phyloP scores from a whole-genome alignment of 2,113 vertebrate genomes.

The Anser brachyrhynchus region DNA sequence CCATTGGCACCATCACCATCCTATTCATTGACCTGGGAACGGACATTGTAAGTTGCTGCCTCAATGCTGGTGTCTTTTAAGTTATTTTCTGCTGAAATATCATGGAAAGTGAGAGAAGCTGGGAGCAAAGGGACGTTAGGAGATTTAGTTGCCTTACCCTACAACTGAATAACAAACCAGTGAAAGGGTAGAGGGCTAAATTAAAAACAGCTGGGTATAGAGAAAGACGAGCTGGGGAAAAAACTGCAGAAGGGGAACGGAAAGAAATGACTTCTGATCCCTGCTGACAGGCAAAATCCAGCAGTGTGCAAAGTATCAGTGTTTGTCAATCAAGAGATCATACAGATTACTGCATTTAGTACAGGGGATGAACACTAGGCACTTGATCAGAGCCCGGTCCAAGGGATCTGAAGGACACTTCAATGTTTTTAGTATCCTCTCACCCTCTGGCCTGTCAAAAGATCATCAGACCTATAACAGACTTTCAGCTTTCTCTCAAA shows the following conservation, averaged over 20 bases:
- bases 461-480: neutral
- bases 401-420: neutral
- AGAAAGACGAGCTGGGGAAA: neutral
- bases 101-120: neutral
- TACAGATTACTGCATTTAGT: neutral
- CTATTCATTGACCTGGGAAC: conserved; percentile 85
- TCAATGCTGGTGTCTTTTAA: neutral
- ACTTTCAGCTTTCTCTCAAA: neutral
- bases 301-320: neutral
- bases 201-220: neutral
- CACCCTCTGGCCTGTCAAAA: neutral
- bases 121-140: neutral
- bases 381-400: neutral
- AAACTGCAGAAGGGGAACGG: neutral
- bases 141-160: neutral
- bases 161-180: neutral
- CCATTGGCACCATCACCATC: conserved; percentile 85
- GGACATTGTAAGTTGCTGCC: conserved; percentile 76
- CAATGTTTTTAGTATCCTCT: neutral
- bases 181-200: neutral
- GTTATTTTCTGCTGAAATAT: neutral
- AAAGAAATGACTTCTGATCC: neutral
- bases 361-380: neutral
- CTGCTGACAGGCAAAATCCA: neutral
- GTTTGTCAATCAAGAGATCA: neutral